A percentile compares a stretch with the other conserved stretches of the same genome.
Evolutionary conservation across 37 sponge, comb jelly and placozoan genomes (phyloP).

Genomic region (Ephydatia muelleri): DNA sequence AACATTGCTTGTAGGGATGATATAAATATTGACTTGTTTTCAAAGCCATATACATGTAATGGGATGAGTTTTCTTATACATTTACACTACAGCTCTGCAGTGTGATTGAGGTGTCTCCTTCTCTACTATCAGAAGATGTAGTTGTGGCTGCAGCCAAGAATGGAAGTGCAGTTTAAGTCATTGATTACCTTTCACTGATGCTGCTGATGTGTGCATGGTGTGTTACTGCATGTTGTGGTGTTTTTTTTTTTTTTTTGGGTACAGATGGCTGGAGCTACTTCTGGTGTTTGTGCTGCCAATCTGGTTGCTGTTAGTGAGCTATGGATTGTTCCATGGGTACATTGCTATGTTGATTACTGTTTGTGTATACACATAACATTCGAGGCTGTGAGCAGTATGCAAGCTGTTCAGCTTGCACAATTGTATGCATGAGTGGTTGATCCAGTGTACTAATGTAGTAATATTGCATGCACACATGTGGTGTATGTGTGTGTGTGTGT

Average conservation of each 20-base stretch:
- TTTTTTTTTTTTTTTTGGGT: not conserved
- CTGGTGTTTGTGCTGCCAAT: not conserved
- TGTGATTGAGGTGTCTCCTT: not conserved
- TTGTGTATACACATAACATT: no score
- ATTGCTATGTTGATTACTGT: not conserved
- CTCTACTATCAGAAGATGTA: not conserved
- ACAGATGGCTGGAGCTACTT: not conserved
- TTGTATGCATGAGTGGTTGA: not conserved
- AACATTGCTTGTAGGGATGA: not conserved
- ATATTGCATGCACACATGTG: no score
- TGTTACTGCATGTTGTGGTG: no score
- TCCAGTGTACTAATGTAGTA: no score
- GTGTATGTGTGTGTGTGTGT: no score
- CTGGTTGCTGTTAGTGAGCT: not conserved
- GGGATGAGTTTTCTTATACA: not conserved
- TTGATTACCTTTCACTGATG: no score
- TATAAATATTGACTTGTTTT: not conserved
- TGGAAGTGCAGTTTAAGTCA: not conserved
- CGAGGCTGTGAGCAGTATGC: no score
- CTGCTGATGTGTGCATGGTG: no score
- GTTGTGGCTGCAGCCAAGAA: not conserved
- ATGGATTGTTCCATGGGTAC: not conserved
- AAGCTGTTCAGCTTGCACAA: no score
- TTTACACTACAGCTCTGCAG: not conserved
- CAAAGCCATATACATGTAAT: not conserved